Evolutionary conservation across 2,797 vertebrate genomes (phyloP).

Genomic region (Melopsittacus undulatus): DNA sequence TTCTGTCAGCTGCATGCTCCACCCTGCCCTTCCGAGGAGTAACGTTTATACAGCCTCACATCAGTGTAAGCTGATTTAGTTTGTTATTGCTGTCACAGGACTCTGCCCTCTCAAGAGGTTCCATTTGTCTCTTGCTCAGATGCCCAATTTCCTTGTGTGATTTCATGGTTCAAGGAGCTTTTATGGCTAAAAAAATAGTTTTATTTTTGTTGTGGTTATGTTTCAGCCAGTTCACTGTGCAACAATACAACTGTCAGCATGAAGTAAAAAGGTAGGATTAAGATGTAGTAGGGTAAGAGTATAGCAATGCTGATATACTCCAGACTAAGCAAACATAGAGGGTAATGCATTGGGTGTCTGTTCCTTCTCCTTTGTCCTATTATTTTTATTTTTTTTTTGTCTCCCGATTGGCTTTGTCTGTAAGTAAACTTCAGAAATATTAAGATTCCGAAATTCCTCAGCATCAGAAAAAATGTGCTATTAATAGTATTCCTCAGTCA

Average conservation of each 20-base stretch:
- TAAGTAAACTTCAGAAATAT: background rate
- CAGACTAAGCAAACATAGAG: accelerated
- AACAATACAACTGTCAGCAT: background rate
- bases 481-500: background rate
- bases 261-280: background rate
- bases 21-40: background rate
- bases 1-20: accelerated
- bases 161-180: background rate
- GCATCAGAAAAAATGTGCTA: background rate
- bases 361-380: background rate
- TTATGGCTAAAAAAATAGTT: background rate
- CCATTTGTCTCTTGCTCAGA: background rate
- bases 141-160: background rate
- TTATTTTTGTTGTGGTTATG: background rate
- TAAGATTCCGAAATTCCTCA: background rate
- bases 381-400: background rate
- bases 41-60: accelerated
- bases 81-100: background rate
- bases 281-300: background rate
- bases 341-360: background rate
- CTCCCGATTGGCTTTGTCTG: background rate
- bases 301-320: accelerated
- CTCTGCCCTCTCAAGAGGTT: accelerated
- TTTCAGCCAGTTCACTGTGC: background rate
- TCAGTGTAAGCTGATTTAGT: accelerated